Evolutionary conservation across 35 echinoderm and acorn worm species (phyloP), one percentile per base, ranked within the genome.

Genomic region (Ophioderma brevispina): DNA sequence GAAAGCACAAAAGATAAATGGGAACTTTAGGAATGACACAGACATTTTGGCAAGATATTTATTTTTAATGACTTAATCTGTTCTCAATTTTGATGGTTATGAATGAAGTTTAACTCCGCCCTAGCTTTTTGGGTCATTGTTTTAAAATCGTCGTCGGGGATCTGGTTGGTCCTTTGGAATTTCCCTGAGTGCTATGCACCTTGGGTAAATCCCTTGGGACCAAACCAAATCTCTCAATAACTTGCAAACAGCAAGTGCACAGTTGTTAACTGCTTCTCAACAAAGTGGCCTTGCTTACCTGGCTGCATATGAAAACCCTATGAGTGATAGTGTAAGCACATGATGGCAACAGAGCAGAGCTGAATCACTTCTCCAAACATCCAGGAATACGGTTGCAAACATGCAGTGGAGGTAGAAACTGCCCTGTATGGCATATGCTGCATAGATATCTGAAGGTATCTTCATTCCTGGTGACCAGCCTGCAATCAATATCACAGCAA

Each of bases 391-490:
- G 11, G 95, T 97, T 40, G 95, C 95, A 50, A 64, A 89, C 82
- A 95, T 87, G 31, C 93, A 92, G 42, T 99, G 97, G 39, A 99
- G 91, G 85, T 99, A 99, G 88, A 95, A 99, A 78, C 94, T 93
- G 31, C 90, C 90, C 55, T 95, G 82, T 50, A 95, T 88, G 21
- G 90, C 52, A 80, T 99, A 99, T 32, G 92, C 87, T 83, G 89
- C 64, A 36, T 93, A 75, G 37, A 95, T 93, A 64, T 95, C 91
- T 36, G 37, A 81, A 3, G 97, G 50, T 34, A 99, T 85, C 28
- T 75, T 55, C 46, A 90, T 92, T 1, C 89, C 96, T 70, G 92
- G 85, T 28, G 56, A 81, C 96, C 96, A 98, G 0, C 77, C 96
- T 98, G 85, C 35, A 49, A 83, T 28, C 35, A 49, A 83, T 28